Evolutionary conservation across 2,113 vertebrate genomes (phyloP).

Genomic region (Philantomba maxwellii): DNA sequence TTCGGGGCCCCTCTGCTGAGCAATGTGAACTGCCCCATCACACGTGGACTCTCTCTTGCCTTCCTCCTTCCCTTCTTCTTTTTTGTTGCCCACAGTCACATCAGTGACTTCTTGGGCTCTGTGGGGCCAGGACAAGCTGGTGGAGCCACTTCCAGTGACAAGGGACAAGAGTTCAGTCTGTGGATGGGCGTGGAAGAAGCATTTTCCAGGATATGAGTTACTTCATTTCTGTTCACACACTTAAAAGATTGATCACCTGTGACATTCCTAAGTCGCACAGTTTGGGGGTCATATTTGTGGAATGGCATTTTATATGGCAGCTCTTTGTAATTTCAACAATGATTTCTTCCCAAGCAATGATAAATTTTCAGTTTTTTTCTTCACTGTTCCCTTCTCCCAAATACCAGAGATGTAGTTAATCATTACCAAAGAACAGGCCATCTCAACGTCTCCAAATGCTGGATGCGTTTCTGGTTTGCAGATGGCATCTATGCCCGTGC

Average conservation of each 20-base stretch:
- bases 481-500: not conserved
- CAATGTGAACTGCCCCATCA: rapidly evolving
- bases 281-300: not conserved
- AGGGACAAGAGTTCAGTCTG: not conserved
- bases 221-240: not conserved
- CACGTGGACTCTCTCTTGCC: not conserved
- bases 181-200: no score
- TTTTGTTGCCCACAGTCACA: not conserved
- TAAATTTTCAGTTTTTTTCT: not conserved
- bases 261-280: not conserved
- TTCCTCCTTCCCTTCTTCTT: not conserved
- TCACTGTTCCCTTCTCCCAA: not conserved
- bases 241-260: not conserved
- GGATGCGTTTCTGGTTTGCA: not conserved
- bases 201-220: not conserved
- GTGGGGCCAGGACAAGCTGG: rapidly evolving
- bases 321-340: not conserved
- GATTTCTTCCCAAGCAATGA: not conserved
- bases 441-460: not conserved
- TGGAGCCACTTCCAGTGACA: not conserved
- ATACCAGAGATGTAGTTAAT: not conserved
- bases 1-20: not conserved
- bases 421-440: not conserved
- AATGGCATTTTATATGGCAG: not conserved
- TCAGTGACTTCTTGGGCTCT: no score